These are phyloP conservation scores for Halichoerus grypus DNA, from an alignment of 2,113 vertebrate species.

Conservation along the genomic window DNA sequence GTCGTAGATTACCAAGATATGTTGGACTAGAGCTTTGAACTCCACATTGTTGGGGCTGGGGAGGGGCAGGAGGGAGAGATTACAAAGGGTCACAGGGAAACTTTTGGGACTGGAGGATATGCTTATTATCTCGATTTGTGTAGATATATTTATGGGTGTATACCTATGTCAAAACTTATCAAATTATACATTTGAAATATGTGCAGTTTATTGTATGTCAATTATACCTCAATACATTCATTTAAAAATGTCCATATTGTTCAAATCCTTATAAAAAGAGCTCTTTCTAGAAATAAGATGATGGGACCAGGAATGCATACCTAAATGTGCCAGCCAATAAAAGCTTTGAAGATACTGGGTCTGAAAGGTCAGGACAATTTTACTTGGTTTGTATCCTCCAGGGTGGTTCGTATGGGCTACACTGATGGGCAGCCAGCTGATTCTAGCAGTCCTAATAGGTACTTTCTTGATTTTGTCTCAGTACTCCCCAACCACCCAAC, in stretches of 20 bases:
- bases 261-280: background rate
- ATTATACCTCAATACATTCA: background rate
- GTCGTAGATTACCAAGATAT: background rate
- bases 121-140: background rate
- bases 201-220: background rate
- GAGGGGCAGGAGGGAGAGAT: background rate
- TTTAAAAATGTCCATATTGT: background rate
- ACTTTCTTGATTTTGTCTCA: conserved; percentile 31
- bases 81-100: background rate
- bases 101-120: background rate
- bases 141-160: background rate
- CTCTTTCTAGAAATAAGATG: conserved; percentile 9
- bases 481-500: background rate
- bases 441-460: background rate
- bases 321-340: background rate
- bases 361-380: background rate
- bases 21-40: background rate
- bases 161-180: background rate
- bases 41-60: background rate
- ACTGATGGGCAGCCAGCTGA: background rate
- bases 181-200: background rate
- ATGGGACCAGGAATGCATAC: background rate
- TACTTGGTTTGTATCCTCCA: background rate
- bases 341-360: background rate
- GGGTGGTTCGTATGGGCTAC: background rate